Conservation (phyloP, 2,113 vertebrate genomes). For the Cololabis saira region DNA sequence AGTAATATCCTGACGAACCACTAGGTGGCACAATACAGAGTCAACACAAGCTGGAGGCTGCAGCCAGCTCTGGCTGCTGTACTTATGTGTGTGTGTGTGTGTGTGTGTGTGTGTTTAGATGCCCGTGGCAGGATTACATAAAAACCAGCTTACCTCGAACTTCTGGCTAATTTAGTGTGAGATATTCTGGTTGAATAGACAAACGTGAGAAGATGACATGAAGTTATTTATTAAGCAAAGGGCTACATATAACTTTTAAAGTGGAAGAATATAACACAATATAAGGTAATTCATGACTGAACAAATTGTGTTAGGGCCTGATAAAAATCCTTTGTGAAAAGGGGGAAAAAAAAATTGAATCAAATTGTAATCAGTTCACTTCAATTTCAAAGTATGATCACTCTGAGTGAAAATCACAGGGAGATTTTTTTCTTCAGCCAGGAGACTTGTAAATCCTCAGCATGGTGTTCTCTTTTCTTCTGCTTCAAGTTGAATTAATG, state of each 20-base stretch:
- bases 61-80: conserved; percentile 10
- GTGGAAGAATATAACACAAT: too few relatives aligned
- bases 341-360: not conserved
- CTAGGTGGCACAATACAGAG: conserved; percentile 78
- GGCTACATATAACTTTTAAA: too few relatives aligned
- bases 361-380: conserved; percentile 14
- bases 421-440: conserved; percentile 24
- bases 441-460: conserved; percentile 33
- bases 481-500: conserved; percentile 62
- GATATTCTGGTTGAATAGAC: conserved; percentile 36
- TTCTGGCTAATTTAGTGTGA: conserved; percentile 36
- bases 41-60: conserved; percentile 6
- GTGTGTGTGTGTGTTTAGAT: conserved; percentile 26
- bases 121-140: conserved; percentile 27
- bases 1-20: conserved; percentile 39
- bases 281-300: too few relatives aligned
- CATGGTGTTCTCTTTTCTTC: conserved; percentile 44
- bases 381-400: not conserved
- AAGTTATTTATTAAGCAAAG: too few relatives aligned
- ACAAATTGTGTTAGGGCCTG: too few relatives aligned
- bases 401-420: not conserved
- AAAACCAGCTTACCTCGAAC: conserved; percentile 48
- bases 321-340: not conserved
- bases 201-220: conserved; percentile 13
- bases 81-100: conserved; percentile 3